phyloP scores from a whole-genome alignment of 2,888 invertebrate genomes.

The Drosophila incognita region DNA sequence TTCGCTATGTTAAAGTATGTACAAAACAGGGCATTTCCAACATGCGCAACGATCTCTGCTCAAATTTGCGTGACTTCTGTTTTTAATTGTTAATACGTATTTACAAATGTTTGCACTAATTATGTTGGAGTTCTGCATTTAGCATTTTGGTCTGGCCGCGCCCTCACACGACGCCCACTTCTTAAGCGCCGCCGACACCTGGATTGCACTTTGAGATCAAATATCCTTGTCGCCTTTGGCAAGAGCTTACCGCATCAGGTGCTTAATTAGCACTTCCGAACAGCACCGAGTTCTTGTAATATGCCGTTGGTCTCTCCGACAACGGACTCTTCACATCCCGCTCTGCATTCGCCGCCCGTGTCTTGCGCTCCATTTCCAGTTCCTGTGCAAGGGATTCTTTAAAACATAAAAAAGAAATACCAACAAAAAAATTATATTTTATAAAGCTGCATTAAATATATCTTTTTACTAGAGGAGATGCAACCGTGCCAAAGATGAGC shows the following conservation, averaged over 20 bases:
- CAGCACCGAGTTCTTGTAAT: conserved; percentile 95
- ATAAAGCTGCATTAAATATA: neutral
- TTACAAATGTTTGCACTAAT: conserved; percentile 40
- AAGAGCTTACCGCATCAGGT: conserved; percentile 29
- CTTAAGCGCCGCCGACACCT: conserved; percentile 47
- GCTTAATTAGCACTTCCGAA: conserved; percentile 93
- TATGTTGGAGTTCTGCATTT: conserved; percentile 40
- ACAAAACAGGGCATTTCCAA: conserved; percentile 56
- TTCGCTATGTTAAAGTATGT: conserved; percentile 46
- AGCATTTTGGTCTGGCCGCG: conserved; percentile 47
- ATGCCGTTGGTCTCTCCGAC: conserved; percentile 90
- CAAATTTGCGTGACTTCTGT: conserved; percentile 12
- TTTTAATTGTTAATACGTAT: conserved; percentile 24
- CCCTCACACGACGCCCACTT: conserved; percentile 2
- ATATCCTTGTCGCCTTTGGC: conserved; percentile 51
- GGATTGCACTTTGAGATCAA: conserved; percentile 84
- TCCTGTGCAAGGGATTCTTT: conserved; percentile 94
- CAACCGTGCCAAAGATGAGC: neutral
- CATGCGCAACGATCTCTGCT: conserved; percentile 1
- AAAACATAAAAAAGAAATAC: neutral
- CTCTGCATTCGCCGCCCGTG: conserved; percentile 91
- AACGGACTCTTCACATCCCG: conserved; percentile 94
- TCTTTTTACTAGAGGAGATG: neutral
- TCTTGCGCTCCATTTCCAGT: conserved; percentile 93
- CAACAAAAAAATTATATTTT: neutral